Evolutionary conservation across 2,113 vertebrate genomes (phyloP), one percentile per base, ranked within the genome.

Genomic region (Chaenocephalus aceratus): DNA sequence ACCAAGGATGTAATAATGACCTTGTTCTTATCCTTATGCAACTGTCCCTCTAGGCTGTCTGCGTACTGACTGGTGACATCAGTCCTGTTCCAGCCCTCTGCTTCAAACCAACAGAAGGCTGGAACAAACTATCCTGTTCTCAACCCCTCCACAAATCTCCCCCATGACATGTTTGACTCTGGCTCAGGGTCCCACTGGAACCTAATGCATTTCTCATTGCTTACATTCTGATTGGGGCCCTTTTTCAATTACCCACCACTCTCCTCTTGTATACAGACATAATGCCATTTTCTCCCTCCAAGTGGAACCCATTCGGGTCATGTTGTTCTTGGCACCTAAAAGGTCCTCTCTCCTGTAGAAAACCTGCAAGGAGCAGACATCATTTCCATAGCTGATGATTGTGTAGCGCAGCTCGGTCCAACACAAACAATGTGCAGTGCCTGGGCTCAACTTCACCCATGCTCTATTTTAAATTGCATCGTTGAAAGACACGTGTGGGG

Each of bases 241-340:
- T 10, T 68, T 82, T 12, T 76, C 78, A 91, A 90, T 94, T 87
- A 90, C 73, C 45, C 45, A 53, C 54, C 2, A 58, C 77, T 82
- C 72, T 86, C 61, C 72, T 3, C 66, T 74, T 86, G 30, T 70
- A 36, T 56, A 88, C 71, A 30, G 26, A 93, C 86, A 87, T 86
- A 80, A 85, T 83, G 81, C 76, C 74, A 80, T 81, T 79, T 84
- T 77, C 80, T 77, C 56, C 6, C 26, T 34, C 57, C 57, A 72
- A 83, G 82, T 79, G 82, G 62, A 89, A 77, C 84, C 61, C 76
- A 67, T 89, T 71, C 8, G 26, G 86, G 85, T 94, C 93, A 90
- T 94, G 95, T 96, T 97, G 94, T 86, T 94, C 80, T 96, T 97
- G 96, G 96, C 95, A 92, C 79, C 59, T 26, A 26, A 12, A 81